Percentiles rank a stretch among this genome's conserved stretches.
Conservation (phyloP, 2,113 vertebrate genomes). For the Arvicanthis niloticus region DNA sequence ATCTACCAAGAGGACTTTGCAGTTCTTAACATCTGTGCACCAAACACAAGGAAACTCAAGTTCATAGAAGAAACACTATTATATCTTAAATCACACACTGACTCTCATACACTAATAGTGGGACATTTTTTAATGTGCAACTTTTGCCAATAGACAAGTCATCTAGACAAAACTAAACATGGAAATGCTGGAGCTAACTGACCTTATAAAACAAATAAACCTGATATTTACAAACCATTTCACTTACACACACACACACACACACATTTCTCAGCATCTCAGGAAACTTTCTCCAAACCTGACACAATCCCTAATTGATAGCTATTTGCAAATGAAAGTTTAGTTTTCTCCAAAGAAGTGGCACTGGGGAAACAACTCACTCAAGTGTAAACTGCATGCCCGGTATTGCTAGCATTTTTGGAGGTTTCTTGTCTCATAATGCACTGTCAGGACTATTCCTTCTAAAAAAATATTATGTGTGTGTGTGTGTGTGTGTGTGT, state of each 20-base stretch:
- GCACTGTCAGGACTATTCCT: background rate
- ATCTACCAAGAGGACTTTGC: too few relatives aligned
- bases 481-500: too few relatives aligned
- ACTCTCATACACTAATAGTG: background rate
- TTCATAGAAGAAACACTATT: background rate
- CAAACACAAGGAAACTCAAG: background rate
- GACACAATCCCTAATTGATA: background rate
- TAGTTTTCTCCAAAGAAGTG: background rate
- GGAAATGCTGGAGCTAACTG: background rate
- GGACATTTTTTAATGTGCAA: background rate
- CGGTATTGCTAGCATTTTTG: background rate
- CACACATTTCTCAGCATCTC: background rate
- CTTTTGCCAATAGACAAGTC: background rate
- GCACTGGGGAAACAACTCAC: too few relatives aligned
- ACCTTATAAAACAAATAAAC: background rate
- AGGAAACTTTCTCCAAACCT: background rate
- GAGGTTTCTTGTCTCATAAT: background rate
- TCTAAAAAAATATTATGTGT: background rate
- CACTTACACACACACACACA: background rate
- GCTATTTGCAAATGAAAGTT: background rate
- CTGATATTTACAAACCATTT: background rate
- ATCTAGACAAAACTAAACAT: background rate
- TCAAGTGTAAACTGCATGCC: too few relatives aligned
- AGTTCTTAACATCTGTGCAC: background rate
- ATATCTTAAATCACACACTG: background rate